Evolutionary conservation across 2,888 invertebrate genomes (phyloP), one percentile per base, ranked within the genome.

Genomic region (Encarsia formosa): DNA sequence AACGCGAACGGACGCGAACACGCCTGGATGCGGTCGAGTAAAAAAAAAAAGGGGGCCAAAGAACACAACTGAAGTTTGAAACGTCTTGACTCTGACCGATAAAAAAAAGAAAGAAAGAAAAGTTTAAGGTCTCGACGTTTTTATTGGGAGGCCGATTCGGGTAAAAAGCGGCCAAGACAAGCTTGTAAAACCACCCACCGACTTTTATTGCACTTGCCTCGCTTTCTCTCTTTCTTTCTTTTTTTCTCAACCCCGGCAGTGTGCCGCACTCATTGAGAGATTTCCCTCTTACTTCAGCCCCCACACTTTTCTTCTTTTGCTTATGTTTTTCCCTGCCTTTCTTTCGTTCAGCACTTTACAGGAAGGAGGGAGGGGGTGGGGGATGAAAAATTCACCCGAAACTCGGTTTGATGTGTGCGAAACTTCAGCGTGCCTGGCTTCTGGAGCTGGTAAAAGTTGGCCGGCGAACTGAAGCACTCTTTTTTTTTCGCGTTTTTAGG

Each of bases 11-110:
- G 23, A 44, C 29, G 34, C 13, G 52, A 41, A 16, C 31, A 38
- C 43, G 48, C 37, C 8, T 8, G 15, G 18, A 8, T n/a, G 32
- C 6, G 32, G n/a, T 3, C 8, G 23, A 32, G 20, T 2, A 11
- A 11, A 48, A 48, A 40, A 43, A 40, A 8, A 22, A 32, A 34
- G 22, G 41, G 20, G 18, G 46, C 20, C 40, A 31, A 29, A 19
- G 34, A 34, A 37, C 23, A 39, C 19, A 47, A 40, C 43, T 42
- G 45, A 51, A 48, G 51, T 53, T 56, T 50, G 44, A 50, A 56
- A 50, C 34, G 44, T 41, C 56, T 53, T 52, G 49, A 53, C 53
- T 56, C 38, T 56, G 48, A 48, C 50, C 53, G 50, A 56, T 53
- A 56, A 56, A 50, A 49, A 41, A 35, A 32, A 29, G 34, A 13